phyloP scores from a whole-genome alignment of 2,797 vertebrate genomes.

The Schizothorax lantsangensis region DNA sequence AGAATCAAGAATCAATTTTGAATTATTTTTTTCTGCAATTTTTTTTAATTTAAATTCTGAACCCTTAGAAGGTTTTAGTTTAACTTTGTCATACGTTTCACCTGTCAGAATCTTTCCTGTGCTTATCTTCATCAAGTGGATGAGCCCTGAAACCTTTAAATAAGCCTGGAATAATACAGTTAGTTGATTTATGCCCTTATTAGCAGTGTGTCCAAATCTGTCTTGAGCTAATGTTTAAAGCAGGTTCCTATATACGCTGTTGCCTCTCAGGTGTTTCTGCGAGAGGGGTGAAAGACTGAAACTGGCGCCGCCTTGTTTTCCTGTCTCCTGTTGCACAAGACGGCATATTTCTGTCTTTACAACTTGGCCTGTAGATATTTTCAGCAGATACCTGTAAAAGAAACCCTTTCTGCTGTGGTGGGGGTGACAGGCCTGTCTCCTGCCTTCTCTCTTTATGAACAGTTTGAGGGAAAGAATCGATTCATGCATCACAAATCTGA shows the following conservation, averaged over 20 bases:
- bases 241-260: not conserved
- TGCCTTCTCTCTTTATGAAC: constrained; percentile 65
- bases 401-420: constrained; percentile 63
- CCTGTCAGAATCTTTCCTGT: not conserved
- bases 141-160: not conserved
- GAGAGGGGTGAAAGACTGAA: constrained; percentile 40
- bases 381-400: constrained; percentile 79
- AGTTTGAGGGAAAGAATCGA: not conserved
- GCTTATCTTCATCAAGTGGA: not conserved
- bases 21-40: not conserved
- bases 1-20: not conserved
- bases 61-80: not conserved
- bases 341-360: constrained; percentile 75
- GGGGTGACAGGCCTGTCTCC: constrained; percentile 61
- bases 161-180: not conserved
- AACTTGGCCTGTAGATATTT: constrained; percentile 76
- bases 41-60: not conserved
- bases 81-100: not conserved
- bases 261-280: not conserved
- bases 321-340: constrained; percentile 59
- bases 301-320: constrained; percentile 63
- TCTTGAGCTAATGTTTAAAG: not conserved
- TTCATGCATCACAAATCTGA: not conserved
- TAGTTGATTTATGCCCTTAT: not conserved
- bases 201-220: not conserved